Base-by-base conservation (phyloP, 35 echinoderm and acorn worm genomes). In the Anneissia japonica region DNA sequence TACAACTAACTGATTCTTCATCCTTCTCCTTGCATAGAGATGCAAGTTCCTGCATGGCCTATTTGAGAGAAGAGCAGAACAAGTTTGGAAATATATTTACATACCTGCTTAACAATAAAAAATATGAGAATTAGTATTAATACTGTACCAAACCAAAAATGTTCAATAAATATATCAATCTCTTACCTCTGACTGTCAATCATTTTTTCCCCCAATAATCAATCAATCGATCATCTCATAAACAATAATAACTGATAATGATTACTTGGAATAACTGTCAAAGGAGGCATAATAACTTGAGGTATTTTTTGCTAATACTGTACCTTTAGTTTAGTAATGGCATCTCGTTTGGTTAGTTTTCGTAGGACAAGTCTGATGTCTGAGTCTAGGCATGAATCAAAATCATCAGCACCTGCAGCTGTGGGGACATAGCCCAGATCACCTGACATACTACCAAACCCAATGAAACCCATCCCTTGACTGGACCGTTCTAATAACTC, bases 11-110 rank as follows among this genome's bases (percentile, higher is more conserved):
- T 35, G 46, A 46, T 7, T 90, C 83, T 74, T 80, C 87, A 39
- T 97, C 91, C 38, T 97, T 97, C 74, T 92, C 87, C 21, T 80
- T 90, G 77, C 91, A 97, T 32, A 89, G 72, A 26, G 34, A 72
- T 37, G 82, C 84, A 89, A 97, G 93, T 30, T 97, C 94, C 64
- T 97, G 94, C 74, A 90, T 88, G 14, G 94, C 88, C 94, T 97
- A 46, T 5, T 87, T 32, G 19, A 33, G 33, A 28, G 17, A 78
- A 45, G 55, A 87, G 37, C 11, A 56, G 11, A 56, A 56, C 26
- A 26, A 56, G 46, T 13, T 13, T n/a, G n/a, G n/a, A n/a, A n/a
- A n/a, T n/a, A n/a, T n/a, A n/a, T n/a, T n/a, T n/a, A n/a, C n/a
- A n/a, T n/a, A n/a, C n/a, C n/a, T n/a, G n/a, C n/a, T n/a, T n/a